Evolutionary conservation across 2,113 vertebrate species (phyloP).

Genomic region (Mobula hypostoma): DNA sequence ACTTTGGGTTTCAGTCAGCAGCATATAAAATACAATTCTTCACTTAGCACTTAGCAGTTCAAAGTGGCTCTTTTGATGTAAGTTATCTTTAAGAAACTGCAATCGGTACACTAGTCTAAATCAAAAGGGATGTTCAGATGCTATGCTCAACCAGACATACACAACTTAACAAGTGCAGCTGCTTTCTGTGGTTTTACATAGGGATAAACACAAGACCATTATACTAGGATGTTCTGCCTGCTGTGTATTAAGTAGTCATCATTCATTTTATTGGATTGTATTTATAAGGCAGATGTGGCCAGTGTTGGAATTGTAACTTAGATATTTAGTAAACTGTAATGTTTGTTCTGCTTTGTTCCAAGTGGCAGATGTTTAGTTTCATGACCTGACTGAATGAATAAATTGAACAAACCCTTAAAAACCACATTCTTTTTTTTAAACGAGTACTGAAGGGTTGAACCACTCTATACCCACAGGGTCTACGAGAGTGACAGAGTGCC

Average conservation of each 20-base stretch:
- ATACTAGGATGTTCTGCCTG: slow-evolving; percentile 19
- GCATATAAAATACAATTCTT: neutral
- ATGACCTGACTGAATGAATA: slow-evolving; percentile 26
- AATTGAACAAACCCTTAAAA: slow-evolving; percentile 13
- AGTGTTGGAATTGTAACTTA: slow-evolving; percentile 1
- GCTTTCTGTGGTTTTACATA: neutral
- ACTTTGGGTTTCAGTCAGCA: slow-evolving; percentile 2
- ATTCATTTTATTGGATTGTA: neutral
- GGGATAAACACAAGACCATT: neutral
- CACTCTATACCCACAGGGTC: slow-evolving; percentile 17
- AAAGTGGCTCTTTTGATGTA: slow-evolving; percentile 7
- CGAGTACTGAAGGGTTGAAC: neutral
- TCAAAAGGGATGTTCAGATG: slow-evolving; percentile 21
- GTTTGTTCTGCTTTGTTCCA: neutral
- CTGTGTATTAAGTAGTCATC: neutral
- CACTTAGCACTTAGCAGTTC: slow-evolving; percentile 1
- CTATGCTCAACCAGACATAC: neutral
- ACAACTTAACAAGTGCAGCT: slow-evolving; percentile 1
- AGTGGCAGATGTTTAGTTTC: slow-evolving; percentile 24
- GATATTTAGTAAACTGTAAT: neutral
- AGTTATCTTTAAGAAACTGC: no score
- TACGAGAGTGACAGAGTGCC: slow-evolving; percentile 30
- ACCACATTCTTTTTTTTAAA: slow-evolving; percentile 15
- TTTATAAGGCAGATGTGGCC: neutral
- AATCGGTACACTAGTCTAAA: neutral